Evolutionary conservation across 2,113 vertebrate genomes (phyloP).

Genomic region (Panurus biarmicus): DNA sequence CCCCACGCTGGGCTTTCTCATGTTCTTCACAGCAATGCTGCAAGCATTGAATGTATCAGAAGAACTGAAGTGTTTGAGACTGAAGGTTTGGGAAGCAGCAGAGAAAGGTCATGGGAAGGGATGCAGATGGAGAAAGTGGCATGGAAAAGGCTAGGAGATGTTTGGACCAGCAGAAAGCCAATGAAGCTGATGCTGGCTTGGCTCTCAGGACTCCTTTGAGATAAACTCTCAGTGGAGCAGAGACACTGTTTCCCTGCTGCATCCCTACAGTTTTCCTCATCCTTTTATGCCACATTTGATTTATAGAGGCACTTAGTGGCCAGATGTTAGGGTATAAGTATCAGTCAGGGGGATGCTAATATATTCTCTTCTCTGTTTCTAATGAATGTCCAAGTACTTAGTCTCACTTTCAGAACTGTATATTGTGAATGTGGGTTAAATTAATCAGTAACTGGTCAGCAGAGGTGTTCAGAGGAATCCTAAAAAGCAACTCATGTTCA

Average conservation of each 20-base stretch:
- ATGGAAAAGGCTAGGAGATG: not conserved
- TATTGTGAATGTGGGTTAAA: not conserved
- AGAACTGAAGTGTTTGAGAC: not conserved
- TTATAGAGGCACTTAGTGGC: conserved; percentile 30
- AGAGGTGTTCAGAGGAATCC: not conserved
- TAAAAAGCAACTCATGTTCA: not conserved
- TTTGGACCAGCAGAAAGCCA: not conserved
- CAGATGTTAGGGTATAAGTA: not conserved
- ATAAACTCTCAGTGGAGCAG: not conserved
- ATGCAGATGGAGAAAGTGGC: not conserved
- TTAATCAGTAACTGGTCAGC: not conserved
- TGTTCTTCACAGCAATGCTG: not conserved
- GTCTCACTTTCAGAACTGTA: not conserved
- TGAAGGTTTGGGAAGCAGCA: not conserved
- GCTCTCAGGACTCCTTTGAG: not conserved
- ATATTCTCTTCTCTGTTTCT: conserved; percentile 5
- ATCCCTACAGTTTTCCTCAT: not conserved
- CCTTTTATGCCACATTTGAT: conserved; percentile 31
- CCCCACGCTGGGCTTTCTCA: not conserved
- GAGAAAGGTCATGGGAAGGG: not conserved
- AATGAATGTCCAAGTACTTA: not conserved
- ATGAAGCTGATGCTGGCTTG: not conserved
- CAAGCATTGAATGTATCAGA: not conserved
- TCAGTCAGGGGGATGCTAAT: not conserved
- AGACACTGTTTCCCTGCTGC: not conserved